Evolutionary conservation across 2,113 vertebrate species (phyloP).

Genomic region (Picathartes gymnocephalus): DNA sequence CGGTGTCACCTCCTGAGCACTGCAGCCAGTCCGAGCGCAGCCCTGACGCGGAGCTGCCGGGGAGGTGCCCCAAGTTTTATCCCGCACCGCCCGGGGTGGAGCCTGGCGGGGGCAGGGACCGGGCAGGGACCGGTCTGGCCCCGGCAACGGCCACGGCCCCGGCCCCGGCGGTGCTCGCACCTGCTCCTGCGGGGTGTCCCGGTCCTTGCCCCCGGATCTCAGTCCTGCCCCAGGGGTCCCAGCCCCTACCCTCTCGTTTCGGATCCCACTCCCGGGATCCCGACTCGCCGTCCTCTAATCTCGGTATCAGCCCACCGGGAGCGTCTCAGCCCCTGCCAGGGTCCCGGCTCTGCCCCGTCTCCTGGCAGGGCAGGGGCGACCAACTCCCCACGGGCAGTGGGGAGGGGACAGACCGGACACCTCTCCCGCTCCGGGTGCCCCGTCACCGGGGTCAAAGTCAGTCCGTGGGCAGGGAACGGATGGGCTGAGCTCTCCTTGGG

Average conservation of each 20-base stretch:
- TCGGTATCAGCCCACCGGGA: background rate
- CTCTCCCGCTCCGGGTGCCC: background rate
- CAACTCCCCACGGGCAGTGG: background rate
- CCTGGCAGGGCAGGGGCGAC: background rate
- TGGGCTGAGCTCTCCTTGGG: background rate
- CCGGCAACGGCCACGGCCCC: background rate
- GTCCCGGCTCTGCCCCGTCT: background rate
- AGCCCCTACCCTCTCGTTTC: background rate
- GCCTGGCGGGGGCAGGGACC: constrained; percentile 44
- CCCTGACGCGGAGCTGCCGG: constrained; percentile 17
- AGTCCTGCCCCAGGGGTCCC: background rate
- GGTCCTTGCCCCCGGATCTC: background rate
- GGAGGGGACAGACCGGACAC: background rate
- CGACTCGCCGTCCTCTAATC: background rate
- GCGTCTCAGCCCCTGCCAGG: background rate
- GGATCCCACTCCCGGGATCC: background rate
- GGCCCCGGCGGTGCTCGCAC: background rate
- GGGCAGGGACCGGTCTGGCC: constrained; percentile 4
- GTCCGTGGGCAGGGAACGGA: background rate
- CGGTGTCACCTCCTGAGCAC: background rate
- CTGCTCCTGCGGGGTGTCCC: background rate
- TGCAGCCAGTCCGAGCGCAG: background rate
- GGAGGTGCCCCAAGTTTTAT: constrained; percentile 65
- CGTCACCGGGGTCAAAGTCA: background rate
- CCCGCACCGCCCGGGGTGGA: constrained; percentile 51